A percentile compares a stretch with the other conserved stretches of the same genome.
These are phyloP conservation scores for Riparia riparia DNA, from an alignment of 2,113 vertebrate species.

Conservation along the genomic window DNA sequence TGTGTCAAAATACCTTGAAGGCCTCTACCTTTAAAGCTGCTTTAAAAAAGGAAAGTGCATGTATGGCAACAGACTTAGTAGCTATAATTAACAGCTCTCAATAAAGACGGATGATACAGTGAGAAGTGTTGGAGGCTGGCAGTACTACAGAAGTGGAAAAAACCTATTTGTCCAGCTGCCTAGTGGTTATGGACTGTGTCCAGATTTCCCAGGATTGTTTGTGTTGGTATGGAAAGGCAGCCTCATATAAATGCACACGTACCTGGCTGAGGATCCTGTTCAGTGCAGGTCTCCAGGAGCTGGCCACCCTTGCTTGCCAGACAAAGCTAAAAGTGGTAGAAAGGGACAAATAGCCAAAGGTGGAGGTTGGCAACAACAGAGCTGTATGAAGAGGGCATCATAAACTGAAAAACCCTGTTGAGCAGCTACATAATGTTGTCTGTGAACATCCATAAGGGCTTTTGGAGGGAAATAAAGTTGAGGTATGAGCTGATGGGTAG, in stretches of 20 bases:
- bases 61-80: slow-evolving; percentile 1
- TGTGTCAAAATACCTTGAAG: slow-evolving; percentile 34
- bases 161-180: slow-evolving; percentile 69
- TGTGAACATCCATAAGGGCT: neutral
- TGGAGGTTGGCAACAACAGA: neutral
- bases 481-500: neutral
- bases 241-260: neutral
- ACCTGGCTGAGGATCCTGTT: slow-evolving; percentile 8
- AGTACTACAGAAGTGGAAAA: slow-evolving; percentile 61
- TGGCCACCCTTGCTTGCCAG: neutral
- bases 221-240: slow-evolving; percentile 22
- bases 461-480: neutral
- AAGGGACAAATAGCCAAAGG: neutral
- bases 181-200: slow-evolving; percentile 42
- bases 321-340: neutral
- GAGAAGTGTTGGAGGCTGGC: slow-evolving; percentile 38
- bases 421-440: neutral
- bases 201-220: slow-evolving; percentile 43
- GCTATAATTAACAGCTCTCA: slow-evolving; percentile 61
- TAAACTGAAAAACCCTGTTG: neutral
- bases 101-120: neutral
- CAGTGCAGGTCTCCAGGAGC: neutral
- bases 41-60: slow-evolving; percentile 45
- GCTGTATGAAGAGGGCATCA: neutral
- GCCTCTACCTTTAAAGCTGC: slow-evolving; percentile 38